A percentile compares a stretch with the other conserved stretches of the same genome.
phyloP scores from a whole-genome alignment of 2,888 invertebrate species.

The Bursaphelenchus okinawaensis region DNA sequence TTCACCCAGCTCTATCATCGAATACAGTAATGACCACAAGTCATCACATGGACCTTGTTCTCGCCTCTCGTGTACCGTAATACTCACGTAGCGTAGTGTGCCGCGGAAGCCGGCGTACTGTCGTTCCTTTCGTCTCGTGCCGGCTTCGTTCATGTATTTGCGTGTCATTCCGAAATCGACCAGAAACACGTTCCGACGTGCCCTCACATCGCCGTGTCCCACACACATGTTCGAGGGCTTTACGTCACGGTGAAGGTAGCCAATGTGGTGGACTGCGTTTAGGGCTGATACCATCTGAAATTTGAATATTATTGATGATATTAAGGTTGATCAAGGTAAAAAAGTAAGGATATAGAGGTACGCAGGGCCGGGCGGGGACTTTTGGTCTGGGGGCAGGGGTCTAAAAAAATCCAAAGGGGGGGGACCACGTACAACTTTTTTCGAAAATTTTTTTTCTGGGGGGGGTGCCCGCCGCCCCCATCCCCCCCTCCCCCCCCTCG shows the following conservation, averaged over 20 bases:
- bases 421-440: too few species aligned
- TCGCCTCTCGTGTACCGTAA: conserved; percentile 43
- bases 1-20: conserved; percentile 42
- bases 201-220: conserved; percentile 17
- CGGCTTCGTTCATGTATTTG: conserved; percentile 30
- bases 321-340: too few species aligned
- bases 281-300: conserved; percentile 41
- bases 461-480: too few species aligned
- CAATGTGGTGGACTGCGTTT: conserved; percentile 37
- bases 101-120: conserved; percentile 53
- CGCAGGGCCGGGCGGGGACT: too few species aligned
- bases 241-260: conserved; percentile 38
- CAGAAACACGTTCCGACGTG: conserved; percentile 37
- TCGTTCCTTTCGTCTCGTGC: conserved; percentile 38
- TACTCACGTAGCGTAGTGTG: conserved; percentile 46
- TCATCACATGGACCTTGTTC: conserved; percentile 45
- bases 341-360: too few species aligned
- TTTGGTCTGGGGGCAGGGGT: too few species aligned
- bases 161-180: conserved; percentile 51
- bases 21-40: conserved; percentile 42
- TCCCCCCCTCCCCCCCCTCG: too few species aligned
- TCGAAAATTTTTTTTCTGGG: too few species aligned
- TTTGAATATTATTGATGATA: too few species aligned
- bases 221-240: conserved; percentile 2
- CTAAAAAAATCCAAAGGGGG: too few species aligned